A percentile compares a stretch with the other conserved stretches of the same genome.
Evolutionary conservation across 2,797 vertebrate genomes (phyloP).

Genomic region (Galagoides demidoff): DNA sequence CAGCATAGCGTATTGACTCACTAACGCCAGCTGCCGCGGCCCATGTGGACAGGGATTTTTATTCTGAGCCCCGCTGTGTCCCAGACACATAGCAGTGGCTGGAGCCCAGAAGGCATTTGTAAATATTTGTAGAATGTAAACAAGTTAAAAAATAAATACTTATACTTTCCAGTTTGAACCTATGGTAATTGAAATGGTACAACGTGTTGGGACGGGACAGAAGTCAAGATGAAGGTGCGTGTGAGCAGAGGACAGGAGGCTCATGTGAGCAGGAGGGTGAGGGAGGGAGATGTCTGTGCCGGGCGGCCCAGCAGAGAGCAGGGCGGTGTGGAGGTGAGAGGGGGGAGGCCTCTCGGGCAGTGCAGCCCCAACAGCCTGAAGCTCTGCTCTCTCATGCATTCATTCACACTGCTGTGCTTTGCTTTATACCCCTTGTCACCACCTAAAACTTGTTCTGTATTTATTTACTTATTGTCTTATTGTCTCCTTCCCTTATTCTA

Average conservation of each 20-base stretch:
- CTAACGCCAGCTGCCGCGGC: not conserved
- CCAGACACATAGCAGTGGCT: not conserved
- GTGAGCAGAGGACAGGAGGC: not conserved
- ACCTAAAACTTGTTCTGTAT: not conserved
- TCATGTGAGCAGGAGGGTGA: not conserved
- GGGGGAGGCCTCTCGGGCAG: not conserved
- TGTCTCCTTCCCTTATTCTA: not conserved
- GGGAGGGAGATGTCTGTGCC: fast-evolving
- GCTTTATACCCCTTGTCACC: not conserved
- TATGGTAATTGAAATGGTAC: not conserved
- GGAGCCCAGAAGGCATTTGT: not conserved
- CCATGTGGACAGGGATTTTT: not conserved
- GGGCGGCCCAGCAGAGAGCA: not conserved
- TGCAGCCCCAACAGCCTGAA: not conserved
- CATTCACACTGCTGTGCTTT: not conserved
- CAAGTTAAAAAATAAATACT: constrained; percentile 12
- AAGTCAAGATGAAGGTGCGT: not conserved
- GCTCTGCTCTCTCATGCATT: not conserved
- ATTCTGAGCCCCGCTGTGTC: not conserved
- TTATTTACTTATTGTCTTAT: not conserved
- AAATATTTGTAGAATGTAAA: constrained; percentile 8
- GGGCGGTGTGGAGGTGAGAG: not conserved
- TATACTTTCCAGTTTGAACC: constrained; percentile 37
- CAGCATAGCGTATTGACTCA: not conserved
- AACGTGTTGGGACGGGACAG: not conserved